A percentile compares a stretch with the other conserved stretches of the same genome.
Evolutionary conservation across 2,888 invertebrate genomes (phyloP).

Genomic region (Drosophila emarginata): DNA sequence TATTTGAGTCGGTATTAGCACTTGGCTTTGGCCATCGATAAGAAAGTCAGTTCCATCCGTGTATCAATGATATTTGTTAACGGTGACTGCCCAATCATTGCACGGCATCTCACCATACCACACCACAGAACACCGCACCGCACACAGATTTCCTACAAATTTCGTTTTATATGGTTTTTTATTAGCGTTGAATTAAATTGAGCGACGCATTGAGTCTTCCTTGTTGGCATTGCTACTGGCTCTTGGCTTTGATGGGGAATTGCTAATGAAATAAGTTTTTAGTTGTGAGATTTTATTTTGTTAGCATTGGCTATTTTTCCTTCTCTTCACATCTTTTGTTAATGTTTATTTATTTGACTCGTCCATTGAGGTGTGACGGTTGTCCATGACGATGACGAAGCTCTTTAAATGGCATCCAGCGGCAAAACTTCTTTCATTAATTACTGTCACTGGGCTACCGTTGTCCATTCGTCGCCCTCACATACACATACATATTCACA

Average conservation of each 20-base stretch:
- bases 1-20: conserved; percentile 57
- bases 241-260: conserved; percentile 62
- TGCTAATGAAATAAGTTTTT: conserved; percentile 77
- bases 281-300: conserved; percentile 56
- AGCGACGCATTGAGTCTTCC: conserved; percentile 49
- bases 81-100: conserved; percentile 35
- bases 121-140: conserved; percentile 12
- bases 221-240: conserved; percentile 18
- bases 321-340: neutral
- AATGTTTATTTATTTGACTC: conserved; percentile 48
- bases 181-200: conserved; percentile 77
- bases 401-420: conserved; percentile 22
- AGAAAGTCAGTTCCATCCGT: conserved; percentile 15
- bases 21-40: conserved; percentile 43
- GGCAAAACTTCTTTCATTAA: conserved; percentile 55
- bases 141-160: conserved; percentile 47
- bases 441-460: conserved; percentile 43
- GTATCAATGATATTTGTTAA: conserved; percentile 56
- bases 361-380: conserved; percentile 41
- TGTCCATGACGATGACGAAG: conserved; percentile 36
- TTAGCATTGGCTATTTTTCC: conserved; percentile 20
- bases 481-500: neutral
- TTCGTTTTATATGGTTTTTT: conserved; percentile 66
- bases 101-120: too few species aligned
- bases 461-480: neutral